Percentiles rank a stretch among this genome's conserved stretches.
Evolutionary conservation across 2,113 vertebrate genomes (phyloP).

Genomic region (Hippolais icterina): DNA sequence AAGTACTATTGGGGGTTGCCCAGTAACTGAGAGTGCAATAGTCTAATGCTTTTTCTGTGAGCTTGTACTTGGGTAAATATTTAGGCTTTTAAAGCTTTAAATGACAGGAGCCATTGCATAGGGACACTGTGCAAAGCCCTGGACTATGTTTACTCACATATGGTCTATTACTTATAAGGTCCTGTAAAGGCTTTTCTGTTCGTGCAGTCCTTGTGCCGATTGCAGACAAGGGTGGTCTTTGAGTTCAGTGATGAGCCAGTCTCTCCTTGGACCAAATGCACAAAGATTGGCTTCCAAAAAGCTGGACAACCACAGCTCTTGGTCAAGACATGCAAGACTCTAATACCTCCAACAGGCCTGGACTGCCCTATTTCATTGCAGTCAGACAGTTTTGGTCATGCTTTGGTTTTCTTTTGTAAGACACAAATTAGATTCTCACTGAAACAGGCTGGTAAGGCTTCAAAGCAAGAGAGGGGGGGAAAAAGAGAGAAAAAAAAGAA

Average conservation of each 20-base stretch:
- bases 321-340: rapidly evolving
- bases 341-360: rapidly evolving
- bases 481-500: neutral
- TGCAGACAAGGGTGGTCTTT: neutral
- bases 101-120: neutral
- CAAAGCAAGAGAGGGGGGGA: rapidly evolving
- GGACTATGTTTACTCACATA: constrained; percentile 39
- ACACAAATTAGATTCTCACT: neutral
- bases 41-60: constrained; percentile 24
- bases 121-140: neutral
- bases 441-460: neutral
- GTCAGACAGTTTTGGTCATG: neutral
- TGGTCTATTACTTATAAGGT: neutral
- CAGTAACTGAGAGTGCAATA: constrained; percentile 37
- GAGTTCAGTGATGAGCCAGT: rapidly evolving
- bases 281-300: neutral
- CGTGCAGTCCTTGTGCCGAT: rapidly evolving
- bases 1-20: constrained; percentile 32
- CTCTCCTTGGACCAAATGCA: neutral
- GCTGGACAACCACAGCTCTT: neutral
- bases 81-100: constrained; percentile 59
- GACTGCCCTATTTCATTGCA: neutral
- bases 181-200: neutral
- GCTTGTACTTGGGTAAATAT: constrained; percentile 56
- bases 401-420: neutral